Base-by-base conservation (phyloP, 2,888 invertebrate species). In the Argyra leucocephala region DNA sequence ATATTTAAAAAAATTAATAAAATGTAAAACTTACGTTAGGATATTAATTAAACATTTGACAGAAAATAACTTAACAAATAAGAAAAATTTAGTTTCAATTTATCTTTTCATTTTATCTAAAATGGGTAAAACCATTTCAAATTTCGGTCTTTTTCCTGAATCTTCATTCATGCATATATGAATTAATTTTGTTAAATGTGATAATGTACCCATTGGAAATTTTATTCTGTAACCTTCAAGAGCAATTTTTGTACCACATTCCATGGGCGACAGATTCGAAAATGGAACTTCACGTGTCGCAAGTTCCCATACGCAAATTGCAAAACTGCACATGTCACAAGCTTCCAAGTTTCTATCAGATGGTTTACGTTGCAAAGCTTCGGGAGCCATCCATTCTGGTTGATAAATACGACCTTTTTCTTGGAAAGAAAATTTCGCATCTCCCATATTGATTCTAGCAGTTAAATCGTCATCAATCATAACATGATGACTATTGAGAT, bases 131-230 rank as follows among this genome's bases (percentile, higher is more conserved):
- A 99, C 91, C 96, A 96, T 97, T 74, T 98, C 98, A 77, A 99
- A 99, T 61, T 93, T 91, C 1, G 99, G 99, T 75, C 99, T 85
- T 77, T 98, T 96, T 12, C 98, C 98, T 0, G 99, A 93, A 81
- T 99, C 98, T 78, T 99, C 99, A 79, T 99, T 97, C 96, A 99
- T 97, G 79, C 99, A 99, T 76, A 99, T 99, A 75, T 90, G 89
- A 75, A 99, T 93, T 65, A 99, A 82, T 74, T 96, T 95, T 5
- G 91, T 84, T 80, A 98, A 87, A 81, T 98, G 97, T 0, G 90
- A 85, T 0, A 97, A 94, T 24, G 96, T 91, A 63, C 98, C 98
- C 0, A 97, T 96, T 1, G 97, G 95, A 73, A 98, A 91, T 62
- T 88, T 86, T n/a, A 99, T 87, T 22, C 99, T 86, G 67, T 99